A percentile compares a stretch with the other conserved stretches of the same genome.
Conservation (phyloP, 2,888 invertebrate genomes). For the Cataglyphis rosenhaueri region DNA sequence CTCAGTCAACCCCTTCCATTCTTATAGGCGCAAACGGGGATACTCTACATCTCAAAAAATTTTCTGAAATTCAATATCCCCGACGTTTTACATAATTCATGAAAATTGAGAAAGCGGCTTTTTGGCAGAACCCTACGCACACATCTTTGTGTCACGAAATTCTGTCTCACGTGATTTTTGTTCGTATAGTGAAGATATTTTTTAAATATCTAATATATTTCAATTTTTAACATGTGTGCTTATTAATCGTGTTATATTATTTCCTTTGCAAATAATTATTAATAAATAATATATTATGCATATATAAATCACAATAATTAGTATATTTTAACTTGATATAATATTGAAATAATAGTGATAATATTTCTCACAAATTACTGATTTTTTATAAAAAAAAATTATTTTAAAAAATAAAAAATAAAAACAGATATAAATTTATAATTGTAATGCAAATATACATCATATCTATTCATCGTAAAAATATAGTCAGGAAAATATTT, state of each 20-base stretch:
- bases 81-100: slow-evolving; percentile 85
- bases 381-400: slow-evolving; percentile 3
- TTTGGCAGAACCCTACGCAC: slow-evolving; percentile 69
- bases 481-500: background rate
- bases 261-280: background rate
- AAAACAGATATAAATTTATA: background rate
- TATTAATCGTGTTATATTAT: background rate
- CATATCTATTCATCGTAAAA: background rate
- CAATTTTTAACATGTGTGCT: background rate
- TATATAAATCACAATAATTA: background rate
- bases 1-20: slow-evolving; percentile 55
- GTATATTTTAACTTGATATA: background rate
- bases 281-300: background rate
- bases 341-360: slow-evolving; percentile 1
- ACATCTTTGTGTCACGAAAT: background rate
- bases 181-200: background rate
- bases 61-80: slow-evolving; percentile 83
- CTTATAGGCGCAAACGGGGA: slow-evolving; percentile 84
- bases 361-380: background rate
- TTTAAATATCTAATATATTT: background rate
- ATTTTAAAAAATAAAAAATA: background rate
- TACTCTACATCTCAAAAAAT: slow-evolving; percentile 85
- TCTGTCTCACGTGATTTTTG: slow-evolving; percentile 4
- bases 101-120: slow-evolving; percentile 83
- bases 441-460: background rate